A percentile compares a stretch with the other conserved stretches of the same genome.
Evolutionary conservation across 2,797 vertebrate species (phyloP).

Genomic region (Gallirallus australis): DNA sequence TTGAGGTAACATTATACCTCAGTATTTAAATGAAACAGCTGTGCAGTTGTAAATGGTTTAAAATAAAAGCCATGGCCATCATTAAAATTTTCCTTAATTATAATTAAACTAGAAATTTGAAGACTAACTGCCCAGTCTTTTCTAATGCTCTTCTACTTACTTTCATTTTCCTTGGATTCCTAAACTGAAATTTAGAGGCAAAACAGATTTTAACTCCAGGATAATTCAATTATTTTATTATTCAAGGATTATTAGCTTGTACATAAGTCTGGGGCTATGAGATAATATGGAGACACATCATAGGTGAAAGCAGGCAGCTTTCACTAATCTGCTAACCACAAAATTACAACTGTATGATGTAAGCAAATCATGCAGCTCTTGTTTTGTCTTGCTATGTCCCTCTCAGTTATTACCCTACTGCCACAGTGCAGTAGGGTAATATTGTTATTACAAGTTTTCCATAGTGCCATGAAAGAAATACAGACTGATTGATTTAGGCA

Average conservation of each 20-base stretch:
- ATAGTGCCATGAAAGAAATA: neutral
- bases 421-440: neutral
- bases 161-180: neutral
- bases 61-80: neutral
- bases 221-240: neutral
- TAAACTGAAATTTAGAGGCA: neutral
- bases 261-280: neutral
- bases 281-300: neutral
- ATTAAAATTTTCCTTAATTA: neutral
- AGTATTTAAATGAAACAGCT: neutral
- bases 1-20: neutral
- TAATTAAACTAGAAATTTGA: neutral
- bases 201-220: neutral
- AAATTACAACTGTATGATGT: neutral
- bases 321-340: neutral
- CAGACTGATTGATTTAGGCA: neutral
- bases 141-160: neutral
- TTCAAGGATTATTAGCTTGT: constrained; percentile 11
- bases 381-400: neutral
- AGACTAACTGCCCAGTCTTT: neutral
- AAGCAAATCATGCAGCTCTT: neutral
- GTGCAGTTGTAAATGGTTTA: neutral
- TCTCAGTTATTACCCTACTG: neutral
- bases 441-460: neutral
- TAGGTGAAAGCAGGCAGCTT: neutral